These are phyloP conservation scores for Collichthys lucidus DNA, from an alignment of 2,113 vertebrate genomes.

Conservation along the genomic window DNA sequence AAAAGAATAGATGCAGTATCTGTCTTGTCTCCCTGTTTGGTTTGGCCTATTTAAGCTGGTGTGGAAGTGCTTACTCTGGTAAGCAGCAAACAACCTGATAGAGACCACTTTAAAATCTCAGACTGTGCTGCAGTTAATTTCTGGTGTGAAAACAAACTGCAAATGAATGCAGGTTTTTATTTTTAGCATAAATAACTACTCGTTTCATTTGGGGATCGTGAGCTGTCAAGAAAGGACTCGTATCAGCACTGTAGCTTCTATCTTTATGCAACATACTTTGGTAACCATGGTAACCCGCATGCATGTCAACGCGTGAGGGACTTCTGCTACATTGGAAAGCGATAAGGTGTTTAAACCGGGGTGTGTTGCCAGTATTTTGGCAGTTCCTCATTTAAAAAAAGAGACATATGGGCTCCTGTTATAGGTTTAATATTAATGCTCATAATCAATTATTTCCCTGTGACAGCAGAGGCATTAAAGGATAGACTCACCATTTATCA, in stretches of 20 bases:
- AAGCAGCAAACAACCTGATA: background rate
- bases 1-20: background rate
- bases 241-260: background rate
- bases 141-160: background rate
- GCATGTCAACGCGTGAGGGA: background rate
- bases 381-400: background rate
- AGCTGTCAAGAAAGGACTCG: background rate
- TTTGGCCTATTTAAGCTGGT: background rate
- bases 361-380: background rate
- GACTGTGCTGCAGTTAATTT: background rate
- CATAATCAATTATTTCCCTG: background rate
- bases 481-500: background rate
- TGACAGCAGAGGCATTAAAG: background rate
- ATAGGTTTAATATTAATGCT: background rate
- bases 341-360: background rate
- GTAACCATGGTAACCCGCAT: constrained; percentile 14
- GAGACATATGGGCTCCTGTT: background rate
- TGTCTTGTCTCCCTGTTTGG: background rate
- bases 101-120: background rate
- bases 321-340: background rate
- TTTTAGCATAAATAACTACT: background rate
- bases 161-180: background rate
- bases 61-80: background rate
- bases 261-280: background rate
- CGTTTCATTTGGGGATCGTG: background rate